A percentile compares a stretch with the other conserved stretches of the same genome.
Conservation (phyloP, 1,140 invertebrate species). For the Augochlora pura region DNA sequence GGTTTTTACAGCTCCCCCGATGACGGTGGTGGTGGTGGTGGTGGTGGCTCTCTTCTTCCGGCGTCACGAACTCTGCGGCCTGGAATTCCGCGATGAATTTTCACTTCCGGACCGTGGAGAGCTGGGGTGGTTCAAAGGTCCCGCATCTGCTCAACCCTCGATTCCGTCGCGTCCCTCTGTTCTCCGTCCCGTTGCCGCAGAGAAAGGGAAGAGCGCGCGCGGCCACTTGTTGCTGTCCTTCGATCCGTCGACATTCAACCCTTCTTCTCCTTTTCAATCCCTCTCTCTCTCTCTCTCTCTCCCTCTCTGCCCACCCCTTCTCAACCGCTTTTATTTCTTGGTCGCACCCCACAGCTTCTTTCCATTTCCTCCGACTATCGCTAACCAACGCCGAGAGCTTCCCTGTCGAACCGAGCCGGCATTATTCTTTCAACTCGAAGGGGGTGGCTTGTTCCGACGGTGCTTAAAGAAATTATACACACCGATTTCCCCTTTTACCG, state of each 20-base stretch:
- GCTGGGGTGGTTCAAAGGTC: slow-evolving; percentile 61
- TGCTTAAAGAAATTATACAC: not conserved
- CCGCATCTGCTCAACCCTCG: slow-evolving; percentile 41
- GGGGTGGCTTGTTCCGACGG: not conserved
- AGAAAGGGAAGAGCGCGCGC: slow-evolving; percentile 26
- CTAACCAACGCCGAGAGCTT: not conserved
- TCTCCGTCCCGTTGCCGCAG: slow-evolving; percentile 32
- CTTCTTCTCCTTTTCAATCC: slow-evolving; percentile 25
- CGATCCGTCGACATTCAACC: slow-evolving; percentile 57
- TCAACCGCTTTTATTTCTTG: not conserved
- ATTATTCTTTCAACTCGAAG: not conserved
- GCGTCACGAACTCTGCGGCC: slow-evolving; percentile 19
- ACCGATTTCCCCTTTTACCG: no score
- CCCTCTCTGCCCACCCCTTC: no score
- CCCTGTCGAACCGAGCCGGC: not conserved
- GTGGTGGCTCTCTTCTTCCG: slow-evolving; percentile 1
- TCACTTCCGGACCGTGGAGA: slow-evolving; percentile 47
- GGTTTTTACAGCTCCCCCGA: slow-evolving; percentile 45
- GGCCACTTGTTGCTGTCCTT: slow-evolving; percentile 75
- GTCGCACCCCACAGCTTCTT: no score
- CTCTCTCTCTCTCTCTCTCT: slow-evolving; percentile 19
- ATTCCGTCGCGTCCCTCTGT: slow-evolving; percentile 41
- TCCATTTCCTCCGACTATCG: not conserved
- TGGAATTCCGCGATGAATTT: slow-evolving; percentile 60
- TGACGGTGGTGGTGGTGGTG: no score